phyloP scores from a whole-genome alignment of 1,140 invertebrate species.

The Amphibalanus amphitrite region DNA sequence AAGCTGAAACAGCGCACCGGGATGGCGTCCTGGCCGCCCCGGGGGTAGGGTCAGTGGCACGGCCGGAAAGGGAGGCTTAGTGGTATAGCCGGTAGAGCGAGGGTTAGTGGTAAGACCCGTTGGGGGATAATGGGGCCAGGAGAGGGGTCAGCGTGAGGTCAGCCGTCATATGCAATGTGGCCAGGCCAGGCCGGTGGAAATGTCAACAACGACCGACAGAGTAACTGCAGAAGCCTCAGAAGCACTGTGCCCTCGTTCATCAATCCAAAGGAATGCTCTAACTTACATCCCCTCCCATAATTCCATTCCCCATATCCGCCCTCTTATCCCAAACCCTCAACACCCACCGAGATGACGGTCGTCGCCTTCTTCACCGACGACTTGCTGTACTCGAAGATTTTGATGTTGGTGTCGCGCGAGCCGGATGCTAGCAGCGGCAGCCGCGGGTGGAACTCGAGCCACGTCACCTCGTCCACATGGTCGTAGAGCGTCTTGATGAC shows the following conservation, averaged over 20 bases:
- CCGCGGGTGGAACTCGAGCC: slow-evolving; percentile 86
- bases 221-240: no score
- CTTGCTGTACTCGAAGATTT: slow-evolving; percentile 95
- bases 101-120: background rate
- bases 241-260: no score
- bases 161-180: no score
- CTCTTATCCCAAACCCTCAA: background rate
- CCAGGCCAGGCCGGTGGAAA: no score
- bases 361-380: slow-evolving; percentile 95
- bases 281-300: no score
- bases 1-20: slow-evolving; percentile 74
- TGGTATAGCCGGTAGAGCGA: slow-evolving; percentile 30
- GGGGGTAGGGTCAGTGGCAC: no score
- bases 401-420: slow-evolving; percentile 79
- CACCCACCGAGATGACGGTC: slow-evolving; percentile 22
- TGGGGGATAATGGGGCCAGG: background rate
- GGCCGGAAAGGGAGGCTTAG: background rate
- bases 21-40: slow-evolving; percentile 59
- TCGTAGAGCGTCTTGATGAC: slow-evolving; percentile 98
- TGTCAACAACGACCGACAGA: no score
- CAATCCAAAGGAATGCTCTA: no score
- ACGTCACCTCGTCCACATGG: slow-evolving; percentile 93
- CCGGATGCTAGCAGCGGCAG: slow-evolving; percentile 86
- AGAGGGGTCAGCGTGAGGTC: no score
- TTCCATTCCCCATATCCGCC: no score